These are phyloP conservation scores for Drosophila chauvacae DNA, from an alignment of 1,140 invertebrate species.

Conservation along the genomic window DNA sequence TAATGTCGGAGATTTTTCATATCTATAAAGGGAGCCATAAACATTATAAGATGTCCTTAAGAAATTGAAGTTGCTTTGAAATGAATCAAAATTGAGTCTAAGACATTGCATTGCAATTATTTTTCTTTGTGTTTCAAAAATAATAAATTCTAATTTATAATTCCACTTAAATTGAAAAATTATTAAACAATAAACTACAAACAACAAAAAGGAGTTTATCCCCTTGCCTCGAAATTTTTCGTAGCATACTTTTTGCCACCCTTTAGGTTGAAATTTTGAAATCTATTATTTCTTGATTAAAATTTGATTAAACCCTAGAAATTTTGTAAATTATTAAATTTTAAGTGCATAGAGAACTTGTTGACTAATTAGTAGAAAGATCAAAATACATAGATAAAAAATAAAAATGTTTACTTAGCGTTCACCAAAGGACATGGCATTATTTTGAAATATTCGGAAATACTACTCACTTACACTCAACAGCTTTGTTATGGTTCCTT, in stretches of 20 bases:
- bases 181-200: too few relatives aligned
- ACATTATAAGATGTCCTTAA: not conserved
- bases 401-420: not conserved
- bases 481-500: slow-evolving; percentile 40
- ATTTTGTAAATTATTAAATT: not conserved
- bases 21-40: not conserved
- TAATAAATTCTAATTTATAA: not conserved
- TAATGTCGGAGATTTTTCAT: not conserved
- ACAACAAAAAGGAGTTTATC: too few relatives aligned
- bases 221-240: not conserved
- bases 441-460: slow-evolving; percentile 2
- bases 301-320: too few relatives aligned
- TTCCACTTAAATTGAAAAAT: too few relatives aligned
- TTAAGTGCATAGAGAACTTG: not conserved
- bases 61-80: not conserved
- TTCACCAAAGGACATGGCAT: not conserved
- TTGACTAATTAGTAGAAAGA: not conserved
- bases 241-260: not conserved
- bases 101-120: too few relatives aligned
- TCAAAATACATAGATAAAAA: not conserved
- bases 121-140: not conserved
- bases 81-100: not conserved
- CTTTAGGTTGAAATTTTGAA: not conserved
- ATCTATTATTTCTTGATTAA: too few relatives aligned
- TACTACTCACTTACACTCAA: not conserved